Base-by-base conservation (phyloP, 2,797 vertebrate genomes). In the Hirundo rustica region DNA sequence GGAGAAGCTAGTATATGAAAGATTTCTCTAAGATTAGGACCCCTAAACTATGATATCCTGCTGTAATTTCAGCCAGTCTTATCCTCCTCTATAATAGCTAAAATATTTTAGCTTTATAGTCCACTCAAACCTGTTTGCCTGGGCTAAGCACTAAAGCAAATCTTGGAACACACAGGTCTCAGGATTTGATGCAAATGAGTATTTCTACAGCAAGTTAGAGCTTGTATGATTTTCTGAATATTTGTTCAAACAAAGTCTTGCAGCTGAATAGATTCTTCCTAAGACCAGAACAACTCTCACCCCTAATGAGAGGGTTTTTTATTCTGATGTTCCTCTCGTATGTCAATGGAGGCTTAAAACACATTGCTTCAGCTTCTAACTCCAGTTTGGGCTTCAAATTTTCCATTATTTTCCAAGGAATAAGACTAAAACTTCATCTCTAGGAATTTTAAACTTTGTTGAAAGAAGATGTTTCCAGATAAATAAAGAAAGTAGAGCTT, bases 21-120 rank as follows among this genome's bases (percentile, higher is more conserved):
- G 54, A 71, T 61, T 88, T 80, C 58, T 72, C 0, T 58, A 68
- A 65, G 51, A 65, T 76, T 86, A 87, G 16, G 44, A 68, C 15
- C 9, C n/a, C 23, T 73, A 30, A 75, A 48, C 83, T 74, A 29
- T 53, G 67, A 48, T 57, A 88, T 32, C 16, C 27, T 83, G 3
- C 6, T 83, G 36, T 50, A 71, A 85, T 91, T 88, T 92, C 50
- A 92, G 27, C 30, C 30, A 36, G 9, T 65, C 11, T 36, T 62
- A 79, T 85, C 18, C 12, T 92, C 25, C 25, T 54, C 16, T 71
- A 20, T 29, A 73, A 67, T 10, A 79, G 27, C 20, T 78, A 32
- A 30, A 90, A 58, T 86, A 65, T 81, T 91, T 93, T 60, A 32
- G 23, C 23, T 73, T 96, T 91, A 74, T 53, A 83, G 36, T 67